Percentiles rank a stretch among this genome's conserved stretches.
These are phyloP conservation scores for Musca vetustissima DNA, from an alignment of 1,140 invertebrate genomes.

Conservation along the genomic window DNA sequence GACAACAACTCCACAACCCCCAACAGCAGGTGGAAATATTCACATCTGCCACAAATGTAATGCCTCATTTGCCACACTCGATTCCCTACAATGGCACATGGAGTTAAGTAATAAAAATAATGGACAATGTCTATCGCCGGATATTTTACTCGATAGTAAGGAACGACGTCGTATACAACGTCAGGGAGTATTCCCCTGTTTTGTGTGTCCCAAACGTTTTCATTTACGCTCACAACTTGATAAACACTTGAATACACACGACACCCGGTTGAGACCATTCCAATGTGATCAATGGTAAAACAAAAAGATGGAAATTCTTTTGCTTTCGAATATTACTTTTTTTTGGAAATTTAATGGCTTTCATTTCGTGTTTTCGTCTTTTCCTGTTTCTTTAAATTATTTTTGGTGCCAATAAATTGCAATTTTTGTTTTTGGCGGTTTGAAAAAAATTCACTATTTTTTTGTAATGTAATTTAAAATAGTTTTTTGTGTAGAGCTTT, in stretches of 20 bases:
- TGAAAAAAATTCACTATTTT: too few species aligned
- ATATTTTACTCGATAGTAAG: neutral
- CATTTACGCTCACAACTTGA: conserved; percentile 5
- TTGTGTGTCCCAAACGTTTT: conserved; percentile 25
- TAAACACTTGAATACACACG: conserved; percentile 26
- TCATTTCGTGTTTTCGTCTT: too few species aligned
- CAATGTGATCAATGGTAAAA: conserved; percentile 8
- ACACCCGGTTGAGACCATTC: conserved; percentile 1
- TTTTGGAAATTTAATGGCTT: too few species aligned
- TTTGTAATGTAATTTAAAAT: too few species aligned
- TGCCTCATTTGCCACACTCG: neutral
- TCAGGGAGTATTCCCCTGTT: conserved; percentile 18
- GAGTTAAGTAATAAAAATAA: conserved; percentile 25
- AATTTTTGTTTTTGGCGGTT: too few species aligned
- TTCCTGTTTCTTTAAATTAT: too few species aligned
- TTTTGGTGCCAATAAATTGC: too few species aligned
- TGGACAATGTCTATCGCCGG: conserved; percentile 20
- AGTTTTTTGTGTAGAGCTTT: too few species aligned
- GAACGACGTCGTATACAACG: conserved; percentile 11
- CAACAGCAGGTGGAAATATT: neutral
- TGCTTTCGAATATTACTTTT: too few species aligned
- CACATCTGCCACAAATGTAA: conserved; percentile 26
- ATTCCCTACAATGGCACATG: conserved; percentile 19
- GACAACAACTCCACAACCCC: neutral
- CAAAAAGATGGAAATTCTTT: too few species aligned